Conservation (phyloP, 92 coral and sea anemone genomes). For the Bergia sp. region DNA sequence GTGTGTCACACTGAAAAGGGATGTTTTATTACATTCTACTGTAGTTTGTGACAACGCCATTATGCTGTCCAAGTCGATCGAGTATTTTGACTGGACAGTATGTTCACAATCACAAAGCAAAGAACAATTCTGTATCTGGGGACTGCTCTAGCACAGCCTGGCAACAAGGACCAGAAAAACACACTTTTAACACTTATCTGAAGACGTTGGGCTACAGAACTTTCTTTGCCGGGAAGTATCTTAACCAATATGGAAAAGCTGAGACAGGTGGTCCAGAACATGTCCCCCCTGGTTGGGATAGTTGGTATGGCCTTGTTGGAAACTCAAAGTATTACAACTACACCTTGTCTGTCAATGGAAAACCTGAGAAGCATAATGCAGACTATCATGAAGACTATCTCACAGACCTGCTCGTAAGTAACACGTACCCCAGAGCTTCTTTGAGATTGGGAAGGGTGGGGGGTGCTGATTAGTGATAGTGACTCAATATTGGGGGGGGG, state of each 20-base stretch:
- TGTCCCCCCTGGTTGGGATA: slow-evolving; percentile 90
- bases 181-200: slow-evolving; percentile 65
- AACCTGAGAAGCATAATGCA: slow-evolving; percentile 70
- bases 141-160: slow-evolving; percentile 76
- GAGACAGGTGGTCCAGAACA: slow-evolving; percentile 78
- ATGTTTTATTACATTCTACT: slow-evolving; percentile 1
- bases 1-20: neutral
- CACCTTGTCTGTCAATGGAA: slow-evolving; percentile 80
- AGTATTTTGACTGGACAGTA: slow-evolving; percentile 82
- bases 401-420: slow-evolving; percentile 80
- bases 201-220: slow-evolving; percentile 65
- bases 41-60: slow-evolving; percentile 80
- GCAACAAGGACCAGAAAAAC: slow-evolving; percentile 84
- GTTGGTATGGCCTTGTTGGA: slow-evolving; percentile 86
- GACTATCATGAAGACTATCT: slow-evolving; percentile 70
- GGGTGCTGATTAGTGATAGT: neutral
- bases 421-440: neutral
- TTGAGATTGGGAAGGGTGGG: too few species aligned
- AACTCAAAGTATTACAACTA: slow-evolving; percentile 80
- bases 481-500: neutral
- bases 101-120: slow-evolving; percentile 76
- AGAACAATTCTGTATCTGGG: slow-evolving; percentile 75
- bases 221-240: slow-evolving; percentile 82
- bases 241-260: slow-evolving; percentile 71
- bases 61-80: slow-evolving; percentile 89